Evolutionary conservation across 2,797 vertebrate genomes (phyloP).

Genomic region (Babyrousa celebensis): DNA sequence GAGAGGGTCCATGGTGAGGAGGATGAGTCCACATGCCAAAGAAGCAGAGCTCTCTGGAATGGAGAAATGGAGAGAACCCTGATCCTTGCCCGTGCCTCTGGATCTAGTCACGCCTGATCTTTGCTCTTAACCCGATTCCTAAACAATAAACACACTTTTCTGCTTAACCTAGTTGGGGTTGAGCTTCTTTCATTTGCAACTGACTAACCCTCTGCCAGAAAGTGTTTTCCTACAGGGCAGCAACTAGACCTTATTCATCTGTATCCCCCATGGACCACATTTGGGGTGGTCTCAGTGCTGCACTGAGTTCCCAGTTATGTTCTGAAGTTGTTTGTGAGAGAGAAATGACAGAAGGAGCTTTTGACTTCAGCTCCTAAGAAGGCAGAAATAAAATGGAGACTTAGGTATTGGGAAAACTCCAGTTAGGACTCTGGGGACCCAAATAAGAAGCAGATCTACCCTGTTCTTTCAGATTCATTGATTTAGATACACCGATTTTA

Average conservation of each 20-base stretch:
- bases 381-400: conserved; percentile 12
- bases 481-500: conserved; percentile 9
- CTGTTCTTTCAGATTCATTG: conserved; percentile 25
- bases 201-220: neutral
- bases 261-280: neutral
- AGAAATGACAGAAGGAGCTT: neutral
- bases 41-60: neutral
- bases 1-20: neutral
- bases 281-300: neutral
- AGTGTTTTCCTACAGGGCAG: neutral
- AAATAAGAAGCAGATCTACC: neutral
- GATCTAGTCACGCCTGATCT: neutral
- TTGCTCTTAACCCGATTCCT: neutral
- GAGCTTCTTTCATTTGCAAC: conserved; percentile 12
- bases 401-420: neutral
- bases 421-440: neutral
- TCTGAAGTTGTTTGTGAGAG: neutral
- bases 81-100: neutral
- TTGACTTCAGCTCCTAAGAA: neutral
- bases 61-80: neutral
- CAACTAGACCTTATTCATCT: neutral
- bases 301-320: neutral
- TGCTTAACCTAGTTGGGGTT: neutral
- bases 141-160: neutral
- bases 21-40: neutral